phyloP scores from a whole-genome alignment of 2,888 invertebrate species.

The Volucella bombylans region DNA sequence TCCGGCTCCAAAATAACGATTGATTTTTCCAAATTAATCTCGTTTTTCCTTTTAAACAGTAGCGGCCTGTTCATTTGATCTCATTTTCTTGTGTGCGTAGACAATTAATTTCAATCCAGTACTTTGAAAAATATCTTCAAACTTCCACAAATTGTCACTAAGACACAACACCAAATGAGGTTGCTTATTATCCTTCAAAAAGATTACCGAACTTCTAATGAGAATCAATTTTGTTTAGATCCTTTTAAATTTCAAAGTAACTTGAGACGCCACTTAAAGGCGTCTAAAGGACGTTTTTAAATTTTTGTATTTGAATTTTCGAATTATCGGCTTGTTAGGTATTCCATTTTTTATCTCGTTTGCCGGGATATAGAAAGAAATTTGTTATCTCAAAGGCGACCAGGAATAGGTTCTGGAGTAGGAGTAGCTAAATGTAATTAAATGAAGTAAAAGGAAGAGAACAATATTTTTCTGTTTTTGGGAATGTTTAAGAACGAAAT shows the following conservation, averaged over 20 bases:
- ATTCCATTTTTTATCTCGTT: constrained; percentile 42
- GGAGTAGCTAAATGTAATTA: constrained; percentile 51
- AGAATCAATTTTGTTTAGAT: constrained; percentile 48
- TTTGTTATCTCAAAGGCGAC: constrained; percentile 60
- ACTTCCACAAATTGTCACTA: constrained; percentile 4
- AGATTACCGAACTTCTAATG: constrained; percentile 31
- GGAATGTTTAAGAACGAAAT: constrained; percentile 51
- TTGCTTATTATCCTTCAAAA: constrained; percentile 26
- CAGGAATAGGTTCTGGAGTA: neutral
- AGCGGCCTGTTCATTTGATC: constrained; percentile 43
- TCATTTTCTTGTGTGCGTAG: constrained; percentile 6
- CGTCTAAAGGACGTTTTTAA: constrained; percentile 53
- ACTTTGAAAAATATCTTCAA: constrained; percentile 34
- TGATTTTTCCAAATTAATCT: constrained; percentile 1
- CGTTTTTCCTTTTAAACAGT: neutral
- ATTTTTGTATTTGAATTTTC: neutral
- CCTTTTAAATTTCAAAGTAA: constrained; percentile 34
- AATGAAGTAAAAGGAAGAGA: constrained; percentile 32
- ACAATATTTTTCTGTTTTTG: constrained; percentile 26
- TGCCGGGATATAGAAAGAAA: constrained; percentile 24
- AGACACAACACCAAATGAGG: constrained; percentile 1
- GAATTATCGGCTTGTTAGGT: constrained; percentile 20
- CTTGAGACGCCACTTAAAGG: constrained; percentile 66
- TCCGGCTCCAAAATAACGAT: constrained; percentile 7
- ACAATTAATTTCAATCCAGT: constrained; percentile 56